phyloP scores from a whole-genome alignment of 2,113 vertebrate species.

The Crotalus tigris region DNA sequence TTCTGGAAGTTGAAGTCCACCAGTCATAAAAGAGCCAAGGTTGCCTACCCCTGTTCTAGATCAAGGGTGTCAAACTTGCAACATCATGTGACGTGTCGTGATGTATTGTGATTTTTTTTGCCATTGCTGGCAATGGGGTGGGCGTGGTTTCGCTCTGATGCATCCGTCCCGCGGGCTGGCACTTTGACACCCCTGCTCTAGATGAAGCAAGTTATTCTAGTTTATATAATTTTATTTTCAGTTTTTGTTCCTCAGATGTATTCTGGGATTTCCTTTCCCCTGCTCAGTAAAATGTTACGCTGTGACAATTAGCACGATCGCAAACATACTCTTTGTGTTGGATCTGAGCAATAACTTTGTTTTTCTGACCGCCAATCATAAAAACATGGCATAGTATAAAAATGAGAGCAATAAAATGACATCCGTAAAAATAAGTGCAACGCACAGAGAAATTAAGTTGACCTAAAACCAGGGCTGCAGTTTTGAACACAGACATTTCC shows the following conservation, averaged over 20 bases:
- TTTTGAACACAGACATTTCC: not conserved
- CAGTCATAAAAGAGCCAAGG: too few species aligned
- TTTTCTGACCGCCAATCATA: not conserved
- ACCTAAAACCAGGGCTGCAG: not conserved
- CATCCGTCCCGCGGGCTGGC: too few species aligned
- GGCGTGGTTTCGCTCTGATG: too few species aligned
- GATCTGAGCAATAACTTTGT: not conserved
- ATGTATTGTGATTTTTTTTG: too few species aligned
- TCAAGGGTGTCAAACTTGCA: too few species aligned
- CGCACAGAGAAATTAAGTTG: not conserved
- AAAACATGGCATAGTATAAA: not conserved
- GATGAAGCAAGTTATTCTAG: not conserved
- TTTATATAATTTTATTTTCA: not conserved
- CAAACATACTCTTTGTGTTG: not conserved
- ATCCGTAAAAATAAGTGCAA: not conserved
- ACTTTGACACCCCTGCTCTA: too few species aligned
- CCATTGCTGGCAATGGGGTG: too few species aligned
- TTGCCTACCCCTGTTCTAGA: too few species aligned
- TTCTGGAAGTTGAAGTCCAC: too few species aligned
- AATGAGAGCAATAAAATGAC: not conserved
- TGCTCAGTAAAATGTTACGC: not conserved
- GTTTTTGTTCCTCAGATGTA: not conserved
- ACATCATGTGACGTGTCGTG: too few species aligned
- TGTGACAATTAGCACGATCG: not conserved
- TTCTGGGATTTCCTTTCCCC: not conserved